Evolutionary conservation across 2,888 invertebrate genomes (phyloP).

Genomic region (Heliconius cydno): DNA sequence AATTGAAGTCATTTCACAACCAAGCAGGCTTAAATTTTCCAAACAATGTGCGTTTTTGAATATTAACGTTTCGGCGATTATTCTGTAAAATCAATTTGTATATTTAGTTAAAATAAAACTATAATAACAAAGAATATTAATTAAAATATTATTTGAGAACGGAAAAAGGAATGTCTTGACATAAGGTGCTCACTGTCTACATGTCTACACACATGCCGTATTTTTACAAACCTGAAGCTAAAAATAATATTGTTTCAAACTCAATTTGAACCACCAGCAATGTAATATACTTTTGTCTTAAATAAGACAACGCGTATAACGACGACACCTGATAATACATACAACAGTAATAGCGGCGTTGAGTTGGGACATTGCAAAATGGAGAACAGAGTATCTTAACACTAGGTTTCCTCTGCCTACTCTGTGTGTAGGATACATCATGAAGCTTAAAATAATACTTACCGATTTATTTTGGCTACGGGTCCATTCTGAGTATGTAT

Average conservation of each 20-base stretch:
- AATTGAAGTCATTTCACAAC: constrained; percentile 62
- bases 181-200: no score
- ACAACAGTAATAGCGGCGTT: no score
- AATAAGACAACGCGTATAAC: no score
- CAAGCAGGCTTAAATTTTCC: constrained; percentile 61
- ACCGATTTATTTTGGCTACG: constrained; percentile 68
- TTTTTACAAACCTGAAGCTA: no score
- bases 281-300: not conserved
- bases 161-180: no score
- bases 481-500: constrained; percentile 54
- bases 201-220: no score
- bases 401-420: no score
- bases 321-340: no score
- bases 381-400: no score
- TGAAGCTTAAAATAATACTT: constrained; percentile 33
- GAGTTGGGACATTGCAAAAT: no score
- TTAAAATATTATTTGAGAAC: not conserved
- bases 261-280: not conserved
- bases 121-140: not conserved
- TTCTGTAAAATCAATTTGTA: constrained; percentile 56
- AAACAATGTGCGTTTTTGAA: constrained; percentile 62
- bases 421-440: no score
- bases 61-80: constrained; percentile 65
- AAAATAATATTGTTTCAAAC: not conserved
- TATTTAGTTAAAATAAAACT: not conserved